These are phyloP conservation scores for Ommatoiulus sabulosus DNA, from an alignment of 2,888 invertebrate species.

Conservation along the genomic window DNA sequence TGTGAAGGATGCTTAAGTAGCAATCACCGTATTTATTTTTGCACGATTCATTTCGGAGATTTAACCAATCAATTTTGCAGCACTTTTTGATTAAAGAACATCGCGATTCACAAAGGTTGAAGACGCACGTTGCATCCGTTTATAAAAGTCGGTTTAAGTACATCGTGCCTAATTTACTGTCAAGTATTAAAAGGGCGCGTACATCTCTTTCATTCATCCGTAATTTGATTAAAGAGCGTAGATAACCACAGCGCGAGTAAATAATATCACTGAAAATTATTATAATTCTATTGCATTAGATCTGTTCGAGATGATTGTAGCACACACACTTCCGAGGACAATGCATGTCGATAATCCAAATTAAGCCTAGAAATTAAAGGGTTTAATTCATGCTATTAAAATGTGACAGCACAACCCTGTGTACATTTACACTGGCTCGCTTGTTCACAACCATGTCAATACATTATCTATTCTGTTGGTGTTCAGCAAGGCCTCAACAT, in stretches of 20 bases:
- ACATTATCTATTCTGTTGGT: constrained; percentile 87
- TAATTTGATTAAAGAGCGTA: background rate
- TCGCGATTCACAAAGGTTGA: background rate
- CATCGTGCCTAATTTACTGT: background rate
- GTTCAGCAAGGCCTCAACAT: constrained; percentile 88
- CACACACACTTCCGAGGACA: constrained; percentile 29
- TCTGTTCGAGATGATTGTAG: constrained; percentile 31
- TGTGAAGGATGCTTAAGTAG: background rate
- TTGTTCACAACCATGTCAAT: constrained; percentile 82
- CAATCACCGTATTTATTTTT: background rate
- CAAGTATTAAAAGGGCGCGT: background rate
- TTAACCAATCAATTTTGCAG: background rate
- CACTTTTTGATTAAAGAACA: background rate
- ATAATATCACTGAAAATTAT: constrained; percentile 36
- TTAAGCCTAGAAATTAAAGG: constrained; percentile 38
- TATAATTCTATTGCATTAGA: constrained; percentile 36
- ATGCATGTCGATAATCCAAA: constrained; percentile 1
- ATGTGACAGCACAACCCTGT: constrained; percentile 23
- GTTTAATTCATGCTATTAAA: constrained; percentile 36
- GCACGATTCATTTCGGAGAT: background rate
- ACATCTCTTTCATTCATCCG: background rate
- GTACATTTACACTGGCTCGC: constrained; percentile 30
- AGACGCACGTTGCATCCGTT: background rate
- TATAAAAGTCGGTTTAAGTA: background rate
- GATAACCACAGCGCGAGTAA: background rate